Percentiles rank a stretch among this genome's conserved stretches.
These are phyloP conservation scores for Drosophila athabasca DNA, from an alignment of 1,140 invertebrate species.

Conservation along the genomic window DNA sequence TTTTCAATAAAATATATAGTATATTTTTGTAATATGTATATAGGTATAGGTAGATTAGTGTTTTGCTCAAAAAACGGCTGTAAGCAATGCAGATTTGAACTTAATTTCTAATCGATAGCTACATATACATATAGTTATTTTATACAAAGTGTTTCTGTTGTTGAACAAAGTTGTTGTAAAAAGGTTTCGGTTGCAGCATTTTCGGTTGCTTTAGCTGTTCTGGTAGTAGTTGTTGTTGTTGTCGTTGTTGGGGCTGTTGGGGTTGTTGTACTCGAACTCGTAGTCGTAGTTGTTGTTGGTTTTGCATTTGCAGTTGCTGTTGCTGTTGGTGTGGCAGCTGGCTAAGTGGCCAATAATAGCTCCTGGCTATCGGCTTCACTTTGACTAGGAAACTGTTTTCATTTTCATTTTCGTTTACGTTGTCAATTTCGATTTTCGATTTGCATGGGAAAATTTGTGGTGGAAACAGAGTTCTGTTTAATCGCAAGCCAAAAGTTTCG, in stretches of 20 bases:
- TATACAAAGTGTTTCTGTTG: constrained; percentile 55
- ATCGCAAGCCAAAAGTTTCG: constrained; percentile 29
- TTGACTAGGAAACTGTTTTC: constrained; percentile 52
- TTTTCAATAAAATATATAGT: constrained; percentile 58
- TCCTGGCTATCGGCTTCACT: constrained; percentile 51
- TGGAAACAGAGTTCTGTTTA: constrained; percentile 22
- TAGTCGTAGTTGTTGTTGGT: constrained; percentile 25
- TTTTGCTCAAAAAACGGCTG: constrained; percentile 42
- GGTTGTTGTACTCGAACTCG: constrained; percentile 9
- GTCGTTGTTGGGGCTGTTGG: constrained; percentile 7
- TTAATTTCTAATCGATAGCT: constrained; percentile 42
- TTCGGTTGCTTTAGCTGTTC: constrained; percentile 17
- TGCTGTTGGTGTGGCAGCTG: constrained; percentile 27
- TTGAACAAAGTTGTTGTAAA: constrained; percentile 53
- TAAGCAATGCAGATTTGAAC: constrained; percentile 68
- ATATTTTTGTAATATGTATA: constrained; percentile 26
- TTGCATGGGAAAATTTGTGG: not conserved
- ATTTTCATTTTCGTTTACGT: constrained; percentile 7
- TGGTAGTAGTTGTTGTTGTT: constrained; percentile 20
- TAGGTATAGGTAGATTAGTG: constrained; percentile 33
- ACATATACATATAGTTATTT: constrained; percentile 28
- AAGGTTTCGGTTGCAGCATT: constrained; percentile 21
- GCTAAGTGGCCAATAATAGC: constrained; percentile 60
- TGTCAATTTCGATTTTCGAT: constrained; percentile 20
- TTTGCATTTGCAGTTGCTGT: constrained; percentile 12